phyloP scores from a whole-genome alignment of 2,113 vertebrate species.

The Pardalotus punctatus region DNA sequence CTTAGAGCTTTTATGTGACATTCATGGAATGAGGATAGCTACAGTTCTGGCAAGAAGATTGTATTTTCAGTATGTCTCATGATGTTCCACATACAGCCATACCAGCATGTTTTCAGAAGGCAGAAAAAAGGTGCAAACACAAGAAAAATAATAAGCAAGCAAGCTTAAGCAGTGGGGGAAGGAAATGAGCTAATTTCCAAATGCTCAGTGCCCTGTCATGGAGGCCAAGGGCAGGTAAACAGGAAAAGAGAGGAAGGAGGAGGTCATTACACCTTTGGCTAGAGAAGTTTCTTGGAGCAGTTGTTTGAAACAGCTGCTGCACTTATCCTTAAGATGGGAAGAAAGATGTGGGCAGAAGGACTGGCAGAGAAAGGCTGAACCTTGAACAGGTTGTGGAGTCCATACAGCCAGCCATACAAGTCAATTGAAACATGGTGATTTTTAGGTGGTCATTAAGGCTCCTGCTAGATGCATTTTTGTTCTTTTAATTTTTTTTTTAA shows the following conservation, averaged over 20 bases:
- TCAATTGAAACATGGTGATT: not conserved
- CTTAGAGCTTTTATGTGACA: not conserved
- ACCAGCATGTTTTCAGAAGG: conserved; percentile 38
- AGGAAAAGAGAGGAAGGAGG: conserved; percentile 57
- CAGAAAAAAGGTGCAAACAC: conserved; percentile 51
- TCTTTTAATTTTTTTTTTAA: not conserved
- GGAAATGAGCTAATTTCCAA: conserved; percentile 66
- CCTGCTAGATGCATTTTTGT: not conserved
- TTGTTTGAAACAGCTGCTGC: not conserved
- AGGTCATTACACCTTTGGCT: conserved; percentile 61
- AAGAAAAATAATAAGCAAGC: conserved; percentile 55
- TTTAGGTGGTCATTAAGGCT: not conserved
- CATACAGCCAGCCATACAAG: not conserved
- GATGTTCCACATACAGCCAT: not conserved
- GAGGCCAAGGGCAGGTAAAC: conserved; percentile 52
- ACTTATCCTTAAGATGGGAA: not conserved
- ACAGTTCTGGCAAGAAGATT: not conserved
- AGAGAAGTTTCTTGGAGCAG: not conserved
- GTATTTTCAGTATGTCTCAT: not conserved
- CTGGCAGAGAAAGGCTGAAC: not conserved
- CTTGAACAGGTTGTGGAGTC: rapidly evolving
- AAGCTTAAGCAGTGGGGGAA: conserved; percentile 45
- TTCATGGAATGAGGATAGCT: not conserved
- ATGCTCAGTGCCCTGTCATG: conserved; percentile 14
- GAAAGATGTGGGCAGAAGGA: not conserved